phyloP scores from a whole-genome alignment of 2,113 vertebrate species.

The Porphyrio hochstetteri region DNA sequence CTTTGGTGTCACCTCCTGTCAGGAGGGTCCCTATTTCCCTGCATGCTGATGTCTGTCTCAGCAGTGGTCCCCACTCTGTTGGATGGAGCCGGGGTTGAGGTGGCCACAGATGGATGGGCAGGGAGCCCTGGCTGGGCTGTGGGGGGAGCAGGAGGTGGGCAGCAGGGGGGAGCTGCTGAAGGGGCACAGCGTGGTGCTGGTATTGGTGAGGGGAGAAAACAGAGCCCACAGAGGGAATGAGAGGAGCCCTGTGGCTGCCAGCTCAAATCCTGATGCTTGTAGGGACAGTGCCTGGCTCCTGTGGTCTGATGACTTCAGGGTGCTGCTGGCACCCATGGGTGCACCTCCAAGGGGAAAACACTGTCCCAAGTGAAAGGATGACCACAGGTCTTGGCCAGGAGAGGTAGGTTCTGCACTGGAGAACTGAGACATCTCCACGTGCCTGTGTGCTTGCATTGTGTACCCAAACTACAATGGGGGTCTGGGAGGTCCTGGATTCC shows the following conservation, averaged over 20 bases:
- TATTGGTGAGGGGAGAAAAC: background rate
- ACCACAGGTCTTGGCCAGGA: background rate
- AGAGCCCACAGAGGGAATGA: background rate
- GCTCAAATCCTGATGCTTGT: background rate
- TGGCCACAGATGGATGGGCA: background rate
- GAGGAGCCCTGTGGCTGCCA: background rate
- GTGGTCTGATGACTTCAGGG: background rate
- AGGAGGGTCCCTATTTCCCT: background rate
- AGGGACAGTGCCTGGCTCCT: no score
- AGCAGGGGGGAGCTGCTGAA: background rate
- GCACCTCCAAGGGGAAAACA: background rate
- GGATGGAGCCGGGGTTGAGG: rapidly evolving
- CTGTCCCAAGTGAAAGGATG: background rate
- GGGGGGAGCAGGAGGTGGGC: background rate
- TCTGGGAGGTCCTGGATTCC: background rate
- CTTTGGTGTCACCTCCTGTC: background rate
- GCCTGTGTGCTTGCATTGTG: no score
- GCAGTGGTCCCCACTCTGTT: background rate
- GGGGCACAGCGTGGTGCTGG: background rate
- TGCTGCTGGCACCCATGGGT: background rate
- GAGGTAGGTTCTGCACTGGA: background rate
- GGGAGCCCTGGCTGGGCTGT: background rate
- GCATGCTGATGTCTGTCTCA: background rate
- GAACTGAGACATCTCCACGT: background rate
- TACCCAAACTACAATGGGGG: background rate